Conservation (phyloP, 2,888 invertebrate genomes). For the Heliconius charithonia region DNA sequence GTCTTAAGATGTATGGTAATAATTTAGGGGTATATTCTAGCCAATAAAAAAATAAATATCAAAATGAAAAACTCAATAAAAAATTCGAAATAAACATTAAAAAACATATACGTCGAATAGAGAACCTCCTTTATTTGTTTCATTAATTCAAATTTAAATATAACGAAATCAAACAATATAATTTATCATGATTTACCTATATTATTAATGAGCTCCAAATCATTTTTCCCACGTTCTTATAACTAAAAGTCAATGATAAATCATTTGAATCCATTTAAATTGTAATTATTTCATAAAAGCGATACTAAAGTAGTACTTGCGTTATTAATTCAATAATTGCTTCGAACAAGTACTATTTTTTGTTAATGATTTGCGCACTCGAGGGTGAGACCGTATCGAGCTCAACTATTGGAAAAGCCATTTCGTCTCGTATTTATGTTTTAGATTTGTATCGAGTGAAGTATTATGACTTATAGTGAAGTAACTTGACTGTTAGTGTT, state of each 20-base stretch:
- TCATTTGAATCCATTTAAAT: not conserved
- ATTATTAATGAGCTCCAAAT: not conserved
- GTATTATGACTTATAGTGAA: constrained; percentile 30
- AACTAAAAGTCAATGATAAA: not conserved
- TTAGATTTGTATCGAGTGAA: constrained; percentile 38
- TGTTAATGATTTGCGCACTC: constrained; percentile 26
- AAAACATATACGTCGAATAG: too few relatives aligned
- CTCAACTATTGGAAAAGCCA: constrained; percentile 53
- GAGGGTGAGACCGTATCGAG: constrained; percentile 40
- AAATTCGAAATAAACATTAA: too few relatives aligned
- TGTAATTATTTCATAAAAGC: constrained; percentile 8
- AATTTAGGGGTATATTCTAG: too few relatives aligned
- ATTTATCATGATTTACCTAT: too few relatives aligned
- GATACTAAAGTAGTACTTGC: not conserved
- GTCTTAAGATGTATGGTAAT: too few relatives aligned
- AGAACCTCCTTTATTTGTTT: too few relatives aligned
- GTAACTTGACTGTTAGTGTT: constrained; percentile 18
- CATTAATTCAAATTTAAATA: too few relatives aligned
- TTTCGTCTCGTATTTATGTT: constrained; percentile 48
- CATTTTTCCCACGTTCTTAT: constrained; percentile 1
- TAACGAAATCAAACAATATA: too few relatives aligned
- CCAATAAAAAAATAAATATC: too few relatives aligned
- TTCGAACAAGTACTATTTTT: constrained; percentile 20
- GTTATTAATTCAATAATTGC: constrained; percentile 18
- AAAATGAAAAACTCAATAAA: too few relatives aligned